Percentiles rank a stretch among this genome's conserved stretches.
Conservation (phyloP, 2,888 invertebrate species). For the Parascotia fuliginaria region DNA sequence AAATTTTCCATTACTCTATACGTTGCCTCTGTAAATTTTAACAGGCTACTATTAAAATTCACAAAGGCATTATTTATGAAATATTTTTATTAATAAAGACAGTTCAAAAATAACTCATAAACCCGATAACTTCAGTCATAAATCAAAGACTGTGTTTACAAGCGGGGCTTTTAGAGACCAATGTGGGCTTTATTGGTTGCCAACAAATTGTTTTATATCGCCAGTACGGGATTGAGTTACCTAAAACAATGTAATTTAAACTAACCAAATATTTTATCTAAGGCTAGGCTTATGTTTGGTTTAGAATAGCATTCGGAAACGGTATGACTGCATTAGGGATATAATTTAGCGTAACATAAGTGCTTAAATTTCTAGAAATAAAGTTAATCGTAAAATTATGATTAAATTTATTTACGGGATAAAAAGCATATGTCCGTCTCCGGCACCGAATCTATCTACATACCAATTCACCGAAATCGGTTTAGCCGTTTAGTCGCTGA, state of each 20-base stretch:
- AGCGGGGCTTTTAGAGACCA: slow-evolving; percentile 36
- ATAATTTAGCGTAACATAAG: neutral
- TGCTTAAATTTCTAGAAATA: neutral
- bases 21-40: too few relatives aligned
- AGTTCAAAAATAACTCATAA: slow-evolving; percentile 34
- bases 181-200: slow-evolving; percentile 40
- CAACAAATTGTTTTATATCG: slow-evolving; percentile 39
- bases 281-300: slow-evolving; percentile 21
- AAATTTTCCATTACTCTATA: too few relatives aligned
- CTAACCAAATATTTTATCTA: slow-evolving; percentile 30
- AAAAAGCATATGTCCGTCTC: too few relatives aligned
- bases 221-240: slow-evolving; percentile 24
- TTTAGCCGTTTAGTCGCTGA: too few relatives aligned
- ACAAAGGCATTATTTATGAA: too few relatives aligned
- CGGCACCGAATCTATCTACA: too few relatives aligned
- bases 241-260: slow-evolving; percentile 19
- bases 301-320: slow-evolving; percentile 16
- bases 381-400: neutral
- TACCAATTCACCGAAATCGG: too few relatives aligned
- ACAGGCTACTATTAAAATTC: too few relatives aligned
- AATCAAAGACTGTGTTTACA: slow-evolving; percentile 38
- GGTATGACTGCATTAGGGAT: slow-evolving; percentile 2
- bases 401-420: too few relatives aligned
- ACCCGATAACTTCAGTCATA: slow-evolving; percentile 33
- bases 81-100: slow-evolving; percentile 27